Base-by-base conservation (phyloP, 2,113 vertebrate genomes). In the Tragelaphus strepsiceros region DNA sequence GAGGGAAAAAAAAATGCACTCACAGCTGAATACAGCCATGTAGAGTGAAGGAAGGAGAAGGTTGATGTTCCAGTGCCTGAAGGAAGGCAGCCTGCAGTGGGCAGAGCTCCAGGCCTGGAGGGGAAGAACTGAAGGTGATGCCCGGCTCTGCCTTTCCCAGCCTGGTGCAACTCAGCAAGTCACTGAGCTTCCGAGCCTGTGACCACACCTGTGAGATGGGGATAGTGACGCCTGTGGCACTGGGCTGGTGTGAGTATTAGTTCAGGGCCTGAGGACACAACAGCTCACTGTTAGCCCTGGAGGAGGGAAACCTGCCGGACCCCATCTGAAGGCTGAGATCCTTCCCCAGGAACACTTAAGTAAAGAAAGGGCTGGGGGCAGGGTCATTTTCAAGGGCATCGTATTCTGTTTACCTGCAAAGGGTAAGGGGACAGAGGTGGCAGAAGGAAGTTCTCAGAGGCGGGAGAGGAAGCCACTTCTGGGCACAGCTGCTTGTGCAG, bases 201-300 rank as follows among this genome's bases (percentile, higher is more conserved):
- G 21, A 32, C 67, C 10, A 49, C 49, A 39, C 43, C 6, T 39
- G 24, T 24, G 51, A 67, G 32, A 39, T 0, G 32, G 58, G 51
- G 43, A 30, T 8, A 32, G 59, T 1, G 15, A 19, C 0, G 1
- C 3, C 30, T 0, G 11, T 13, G 21, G 30, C 56, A 0, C 62
- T 15, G 80, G 58, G 32, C 78, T 13, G 22, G 56, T 61, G 43
- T n/a, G 80, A 54, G 67, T 16, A 14, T 54, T 2, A 35, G 5
- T 14, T 17, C 59, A 39, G 26, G 51, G 62, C 14, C 54, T 2
- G 14, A 17, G 49, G 28, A 28, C 5, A 14, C 12, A n/a, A 32
- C 17, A 24, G 39, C 53, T 59, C n/a, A 8, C 54, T 1, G 7
- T 35, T 46, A 53, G n/a, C 53, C 0, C 35, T 28, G 15, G 17